Percentiles rank a stretch among this genome's conserved stretches.
Evolutionary conservation across 2,888 invertebrate genomes (phyloP).

Genomic region (Acrobasis repandana): DNA sequence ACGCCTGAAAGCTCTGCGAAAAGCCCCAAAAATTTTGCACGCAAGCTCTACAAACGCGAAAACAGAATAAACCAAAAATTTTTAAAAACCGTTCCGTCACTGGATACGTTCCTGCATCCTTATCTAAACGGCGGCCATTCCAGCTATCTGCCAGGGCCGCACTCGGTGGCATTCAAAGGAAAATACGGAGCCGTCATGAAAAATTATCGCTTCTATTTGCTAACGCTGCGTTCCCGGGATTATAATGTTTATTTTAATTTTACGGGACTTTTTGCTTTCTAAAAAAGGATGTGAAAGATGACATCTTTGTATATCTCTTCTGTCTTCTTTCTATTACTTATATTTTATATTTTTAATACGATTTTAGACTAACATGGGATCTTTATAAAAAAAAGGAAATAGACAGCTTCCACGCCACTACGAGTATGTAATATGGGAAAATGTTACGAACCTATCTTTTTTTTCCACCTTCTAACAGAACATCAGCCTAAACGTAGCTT

Average conservation of each 20-base stretch:
- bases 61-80: not conserved
- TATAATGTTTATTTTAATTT: not conserved
- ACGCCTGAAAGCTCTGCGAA: not conserved
- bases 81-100: slow-evolving; percentile 7
- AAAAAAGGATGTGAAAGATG: not conserved
- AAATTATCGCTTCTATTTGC: slow-evolving; percentile 15
- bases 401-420: too few species aligned
- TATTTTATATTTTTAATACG: too few species aligned
- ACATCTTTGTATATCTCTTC: too few species aligned
- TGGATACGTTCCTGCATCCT: slow-evolving; percentile 3
- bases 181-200: slow-evolving; percentile 4
- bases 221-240: slow-evolving; percentile 7
- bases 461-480: too few species aligned
- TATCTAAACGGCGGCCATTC: slow-evolving; percentile 19
- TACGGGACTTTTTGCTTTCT: not conserved
- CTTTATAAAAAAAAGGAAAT: too few species aligned
- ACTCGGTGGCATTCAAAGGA: not conserved
- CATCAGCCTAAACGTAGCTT: too few species aligned
- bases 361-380: too few species aligned
- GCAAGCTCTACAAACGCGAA: not conserved
- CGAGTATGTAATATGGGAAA: too few species aligned
- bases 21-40: not conserved
- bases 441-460: too few species aligned
- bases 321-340: too few species aligned
- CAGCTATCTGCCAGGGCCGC: slow-evolving; percentile 11